Evolutionary conservation across 2,888 invertebrate species (phyloP).

Genomic region (Venusia cambrica): DNA sequence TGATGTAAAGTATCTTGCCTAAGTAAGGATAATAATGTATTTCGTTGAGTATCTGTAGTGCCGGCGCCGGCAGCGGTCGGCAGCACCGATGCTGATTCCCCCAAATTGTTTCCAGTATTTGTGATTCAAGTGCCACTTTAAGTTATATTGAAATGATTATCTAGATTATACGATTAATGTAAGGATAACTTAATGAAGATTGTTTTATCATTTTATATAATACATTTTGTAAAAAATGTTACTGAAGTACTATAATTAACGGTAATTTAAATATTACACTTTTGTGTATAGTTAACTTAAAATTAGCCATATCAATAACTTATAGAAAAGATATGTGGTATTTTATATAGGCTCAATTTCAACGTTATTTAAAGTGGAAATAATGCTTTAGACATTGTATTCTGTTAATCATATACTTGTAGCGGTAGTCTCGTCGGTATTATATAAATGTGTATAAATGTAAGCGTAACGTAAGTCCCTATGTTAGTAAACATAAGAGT

Average conservation of each 20-base stretch:
- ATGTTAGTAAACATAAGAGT: conserved; percentile 69
- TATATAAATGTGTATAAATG: conserved; percentile 67
- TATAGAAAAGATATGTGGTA: conserved; percentile 82
- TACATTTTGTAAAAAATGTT: conserved; percentile 80
- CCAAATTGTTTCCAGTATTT: conserved; percentile 87
- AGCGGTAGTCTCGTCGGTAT: conserved; percentile 76
- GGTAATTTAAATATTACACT: conserved; percentile 80
- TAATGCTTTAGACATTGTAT: conserved; percentile 76
- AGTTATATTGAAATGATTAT: conserved; percentile 84
- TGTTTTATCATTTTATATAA: conserved; percentile 83
- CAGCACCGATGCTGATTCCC: conserved; percentile 75
- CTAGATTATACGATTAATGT: conserved; percentile 81
- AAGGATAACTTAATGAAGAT: conserved; percentile 82
- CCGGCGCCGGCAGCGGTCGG: conserved; percentile 58
- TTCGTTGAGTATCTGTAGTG: conserved; percentile 62
- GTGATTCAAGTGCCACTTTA: conserved; percentile 90
- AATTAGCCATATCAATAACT: conserved; percentile 83
- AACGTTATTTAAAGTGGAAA: conserved; percentile 80
- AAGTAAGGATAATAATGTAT: conserved; percentile 75
- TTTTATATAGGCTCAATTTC: conserved; percentile 82
- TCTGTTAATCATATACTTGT: conserved; percentile 81
- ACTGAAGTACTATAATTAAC: conserved; percentile 79
- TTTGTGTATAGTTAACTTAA: conserved; percentile 82
- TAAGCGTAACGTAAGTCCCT: conserved; percentile 70
- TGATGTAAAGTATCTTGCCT: conserved; percentile 76